phyloP scores from a whole-genome alignment of 2,888 invertebrate genomes.

The Drosophila longiperda region DNA sequence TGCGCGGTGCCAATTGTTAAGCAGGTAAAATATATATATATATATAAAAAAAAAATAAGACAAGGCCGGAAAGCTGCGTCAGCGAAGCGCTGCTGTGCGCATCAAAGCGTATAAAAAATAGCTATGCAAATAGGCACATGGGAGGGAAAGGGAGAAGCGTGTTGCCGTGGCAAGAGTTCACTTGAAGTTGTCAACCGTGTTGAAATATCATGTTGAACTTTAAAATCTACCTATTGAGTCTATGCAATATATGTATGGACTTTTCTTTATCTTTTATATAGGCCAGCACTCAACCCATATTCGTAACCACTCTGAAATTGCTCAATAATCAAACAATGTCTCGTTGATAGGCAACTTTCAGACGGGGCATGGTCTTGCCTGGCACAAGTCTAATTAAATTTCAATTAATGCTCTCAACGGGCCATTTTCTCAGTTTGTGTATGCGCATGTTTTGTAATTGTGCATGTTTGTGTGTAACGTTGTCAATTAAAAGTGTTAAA shows the following conservation, averaged over 20 bases:
- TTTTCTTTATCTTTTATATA: not conserved
- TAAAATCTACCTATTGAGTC: not conserved
- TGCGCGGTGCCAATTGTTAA: conserved; percentile 29
- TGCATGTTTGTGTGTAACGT: conserved; percentile 45
- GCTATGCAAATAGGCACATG: not conserved
- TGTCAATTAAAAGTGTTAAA: conserved; percentile 75
- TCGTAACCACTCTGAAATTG: conserved; percentile 23
- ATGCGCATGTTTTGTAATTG: conserved; percentile 13
- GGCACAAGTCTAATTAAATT: conserved; percentile 68
- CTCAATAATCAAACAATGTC: conserved; percentile 52
- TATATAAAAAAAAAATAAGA: conserved; percentile 9
- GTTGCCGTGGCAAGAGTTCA: conserved; percentile 38
- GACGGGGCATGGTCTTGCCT: conserved; percentile 15
- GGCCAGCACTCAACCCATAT: conserved; percentile 38
- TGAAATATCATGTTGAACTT: conserved; percentile 18
- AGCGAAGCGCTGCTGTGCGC: conserved; percentile 85
- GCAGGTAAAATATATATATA: conserved; percentile 38
- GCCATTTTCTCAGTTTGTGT: conserved; percentile 20
- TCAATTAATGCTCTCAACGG: conserved; percentile 72
- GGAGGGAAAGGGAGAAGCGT: not conserved
- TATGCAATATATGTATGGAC: not conserved
- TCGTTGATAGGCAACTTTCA: conserved; percentile 30
- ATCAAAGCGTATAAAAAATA: conserved; percentile 50
- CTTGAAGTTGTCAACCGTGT: conserved; percentile 24
- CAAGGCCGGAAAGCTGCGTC: conserved; percentile 75